Base-by-base conservation (phyloP, 2,113 vertebrate genomes). In the Gila orcuttii region DNA sequence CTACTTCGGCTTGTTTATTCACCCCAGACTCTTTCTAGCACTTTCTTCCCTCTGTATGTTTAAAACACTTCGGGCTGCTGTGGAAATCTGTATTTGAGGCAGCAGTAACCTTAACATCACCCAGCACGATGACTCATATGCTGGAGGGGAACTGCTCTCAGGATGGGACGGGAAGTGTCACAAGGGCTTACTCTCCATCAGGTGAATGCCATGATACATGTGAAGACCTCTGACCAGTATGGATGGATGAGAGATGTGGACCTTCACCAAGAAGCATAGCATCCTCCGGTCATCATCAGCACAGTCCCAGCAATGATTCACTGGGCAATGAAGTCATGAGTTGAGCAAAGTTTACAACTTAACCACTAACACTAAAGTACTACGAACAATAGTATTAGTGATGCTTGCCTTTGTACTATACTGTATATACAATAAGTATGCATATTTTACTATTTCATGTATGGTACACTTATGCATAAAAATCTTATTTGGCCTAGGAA, bases 181-280 rank as follows among this genome's bases (percentile, higher is more conserved):
- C 23, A 3, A 59, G 36, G 50, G 57, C 19, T 76, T 68, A 75
- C 80, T 76, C 36, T 33, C 62, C 13, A 87, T 91, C 88, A 89
- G 86, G 87, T 79, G 85, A 39, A 39, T 85, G 69, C 81, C 66
- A 83, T 55, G 74, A 74, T 59, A 36, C 88, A 86, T 74, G 82
- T 74, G 31, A 83, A 81, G 19, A 47, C 7, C 68, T 88, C 79
- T 81, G 79, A 15, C 81, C 21, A 45, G 25, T 57, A 15, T 31
- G 23, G 25, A 68, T 21, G 77, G 25, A 79, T 28, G 83, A 84
- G 66, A 81, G 36, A 23, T 47, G 31, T 80, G 85, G 74, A 87
- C 83, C 74, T 83, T 87, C 66, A 17, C 62, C 60, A 10, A 28
- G 62, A 82, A 81, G 71, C 77, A 85, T 60, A 60, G n/a, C 73